phyloP scores from a whole-genome alignment of 2,113 vertebrate species.

The Himantopus leucocephalus region DNA sequence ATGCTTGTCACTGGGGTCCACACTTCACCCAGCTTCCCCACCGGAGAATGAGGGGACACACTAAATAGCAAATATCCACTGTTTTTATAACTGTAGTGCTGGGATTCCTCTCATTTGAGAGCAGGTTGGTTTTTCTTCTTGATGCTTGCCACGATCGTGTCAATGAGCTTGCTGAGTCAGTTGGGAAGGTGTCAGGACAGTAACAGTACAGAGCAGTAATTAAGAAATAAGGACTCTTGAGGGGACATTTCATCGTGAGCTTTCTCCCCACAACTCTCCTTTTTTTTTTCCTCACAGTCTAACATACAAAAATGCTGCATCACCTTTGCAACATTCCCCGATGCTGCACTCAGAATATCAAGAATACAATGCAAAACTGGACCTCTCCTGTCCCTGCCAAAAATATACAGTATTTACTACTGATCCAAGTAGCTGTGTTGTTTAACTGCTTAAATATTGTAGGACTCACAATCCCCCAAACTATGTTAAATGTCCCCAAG shows the following conservation, averaged over 20 bases:
- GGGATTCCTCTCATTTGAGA: not conserved
- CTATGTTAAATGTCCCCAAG: not conserved
- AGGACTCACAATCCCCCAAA: not conserved
- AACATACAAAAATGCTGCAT: not conserved
- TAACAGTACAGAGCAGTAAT: not conserved
- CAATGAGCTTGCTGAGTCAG: not conserved
- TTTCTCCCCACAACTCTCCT: accelerated
- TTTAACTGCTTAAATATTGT: not conserved
- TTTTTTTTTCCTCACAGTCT: not conserved
- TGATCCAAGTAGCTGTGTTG: not conserved
- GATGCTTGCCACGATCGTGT: not conserved
- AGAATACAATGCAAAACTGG: not conserved
- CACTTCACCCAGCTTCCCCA: not conserved
- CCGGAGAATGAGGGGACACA: not conserved
- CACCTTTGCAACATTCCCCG: not conserved
- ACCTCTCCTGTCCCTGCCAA: not conserved
- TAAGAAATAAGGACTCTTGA: not conserved
- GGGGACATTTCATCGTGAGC: not conserved
- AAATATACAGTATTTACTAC: not conserved
- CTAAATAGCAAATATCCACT: not conserved
- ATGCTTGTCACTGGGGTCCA: not conserved
- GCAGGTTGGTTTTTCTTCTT: not conserved
- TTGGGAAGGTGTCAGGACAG: not conserved
- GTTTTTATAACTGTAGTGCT: not conserved
- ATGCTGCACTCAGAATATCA: not conserved